These are phyloP conservation scores for Esperia sulphurella DNA, from an alignment of 2,888 invertebrate genomes.

Conservation along the genomic window DNA sequence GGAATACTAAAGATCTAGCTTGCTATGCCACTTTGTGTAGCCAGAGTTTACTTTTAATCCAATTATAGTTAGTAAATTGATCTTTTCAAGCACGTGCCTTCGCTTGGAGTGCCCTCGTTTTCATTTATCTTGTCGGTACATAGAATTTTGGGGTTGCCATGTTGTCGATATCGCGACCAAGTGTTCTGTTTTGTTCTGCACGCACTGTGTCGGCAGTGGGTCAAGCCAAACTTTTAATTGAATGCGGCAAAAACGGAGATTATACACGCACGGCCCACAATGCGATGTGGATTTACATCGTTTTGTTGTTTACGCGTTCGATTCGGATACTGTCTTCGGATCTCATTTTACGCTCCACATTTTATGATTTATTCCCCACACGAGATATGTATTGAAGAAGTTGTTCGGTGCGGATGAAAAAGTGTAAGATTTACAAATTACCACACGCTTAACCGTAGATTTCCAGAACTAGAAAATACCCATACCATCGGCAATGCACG, in stretches of 20 bases:
- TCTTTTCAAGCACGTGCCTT: conserved; percentile 22
- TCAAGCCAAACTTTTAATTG: conserved; percentile 72
- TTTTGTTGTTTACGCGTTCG: conserved; percentile 9
- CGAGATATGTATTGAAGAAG: not conserved
- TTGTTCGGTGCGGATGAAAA: too few species aligned
- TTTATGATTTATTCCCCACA: conserved; percentile 1
- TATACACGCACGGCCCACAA: conserved; percentile 68
- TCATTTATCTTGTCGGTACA: conserved; percentile 22
- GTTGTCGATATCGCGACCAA: not conserved
- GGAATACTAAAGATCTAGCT: not conserved
- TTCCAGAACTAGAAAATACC: too few species aligned
- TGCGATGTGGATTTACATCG: conserved; percentile 40
- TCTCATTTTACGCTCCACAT: conserved; percentile 11
- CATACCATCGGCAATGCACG: too few species aligned
- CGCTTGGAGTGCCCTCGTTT: conserved; percentile 28
- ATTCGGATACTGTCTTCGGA: conserved; percentile 3
- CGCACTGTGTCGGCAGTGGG: conserved; percentile 43
- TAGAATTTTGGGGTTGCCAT: conserved; percentile 10
- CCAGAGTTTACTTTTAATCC: conserved; percentile 17
- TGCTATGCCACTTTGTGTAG: not conserved
- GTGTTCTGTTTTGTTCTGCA: conserved; percentile 18
- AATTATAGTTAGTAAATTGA: conserved; percentile 34
- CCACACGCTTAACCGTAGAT: too few species aligned
- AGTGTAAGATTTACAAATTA: too few species aligned
- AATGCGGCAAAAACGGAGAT: conserved; percentile 64